These are phyloP conservation scores for Oreocharis arfaki DNA, from an alignment of 2,113 vertebrate species.

Conservation along the genomic window DNA sequence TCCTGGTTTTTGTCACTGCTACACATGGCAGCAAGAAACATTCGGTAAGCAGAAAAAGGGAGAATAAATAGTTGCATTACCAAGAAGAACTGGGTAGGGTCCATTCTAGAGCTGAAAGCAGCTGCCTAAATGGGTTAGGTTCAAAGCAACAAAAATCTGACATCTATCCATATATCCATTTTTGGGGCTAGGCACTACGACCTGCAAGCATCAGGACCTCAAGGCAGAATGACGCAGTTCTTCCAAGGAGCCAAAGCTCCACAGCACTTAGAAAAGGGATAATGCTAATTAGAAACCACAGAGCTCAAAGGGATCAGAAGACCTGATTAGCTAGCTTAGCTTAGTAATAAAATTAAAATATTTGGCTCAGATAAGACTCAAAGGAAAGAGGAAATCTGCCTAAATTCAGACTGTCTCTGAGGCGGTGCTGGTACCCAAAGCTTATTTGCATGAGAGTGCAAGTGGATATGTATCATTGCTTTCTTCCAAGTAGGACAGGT, in stretches of 20 bases:
- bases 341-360: not conserved
- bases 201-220: not conserved
- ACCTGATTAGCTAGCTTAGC: not conserved
- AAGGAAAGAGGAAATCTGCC: not conserved
- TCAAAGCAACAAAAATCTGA: not conserved
- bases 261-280: not conserved
- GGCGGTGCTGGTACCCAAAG: not conserved
- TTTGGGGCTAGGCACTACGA: not conserved
- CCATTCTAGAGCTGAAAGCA: not conserved
- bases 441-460: not conserved
- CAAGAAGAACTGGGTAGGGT: not conserved
- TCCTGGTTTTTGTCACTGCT: not conserved
- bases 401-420: not conserved
- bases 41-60: not conserved
- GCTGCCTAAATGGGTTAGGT: not conserved
- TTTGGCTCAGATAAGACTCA: not conserved
- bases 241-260: not conserved
- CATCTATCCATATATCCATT: not conserved
- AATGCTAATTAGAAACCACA: not conserved
- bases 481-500: not conserved
- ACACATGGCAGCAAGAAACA: not conserved
- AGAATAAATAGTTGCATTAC: not conserved
- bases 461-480: not conserved
- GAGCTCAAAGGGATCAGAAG: not conserved
- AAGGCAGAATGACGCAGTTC: not conserved